Conservation (phyloP, 2,797 vertebrate genomes). For the Notolepis coatsorum region DNA sequence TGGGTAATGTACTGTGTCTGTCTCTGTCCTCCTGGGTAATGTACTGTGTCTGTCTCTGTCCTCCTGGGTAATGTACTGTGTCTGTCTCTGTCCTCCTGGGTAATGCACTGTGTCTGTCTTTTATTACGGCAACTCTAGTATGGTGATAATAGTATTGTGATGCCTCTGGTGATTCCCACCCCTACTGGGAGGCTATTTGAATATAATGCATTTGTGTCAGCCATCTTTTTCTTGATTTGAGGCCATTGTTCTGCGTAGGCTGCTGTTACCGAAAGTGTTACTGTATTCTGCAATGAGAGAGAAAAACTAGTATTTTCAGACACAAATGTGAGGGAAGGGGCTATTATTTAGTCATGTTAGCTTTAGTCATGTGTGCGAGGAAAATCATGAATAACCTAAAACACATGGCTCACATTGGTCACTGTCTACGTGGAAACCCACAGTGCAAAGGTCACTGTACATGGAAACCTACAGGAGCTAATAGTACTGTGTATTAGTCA, state of each 20-base stretch:
- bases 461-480: no score
- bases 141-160: no score
- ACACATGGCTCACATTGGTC: constrained; percentile 11
- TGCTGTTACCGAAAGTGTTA: not conserved
- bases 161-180: no score
- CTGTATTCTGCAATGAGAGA: constrained; percentile 3
- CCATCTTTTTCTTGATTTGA: constrained; percentile 14
- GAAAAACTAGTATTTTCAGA: constrained; percentile 1
- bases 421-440: constrained; percentile 40
- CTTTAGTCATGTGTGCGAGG: not conserved
- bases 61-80: no score
- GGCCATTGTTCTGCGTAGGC: constrained; percentile 22
- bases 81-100: no score
- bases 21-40: no score
- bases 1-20: no score
- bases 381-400: constrained; percentile 16
- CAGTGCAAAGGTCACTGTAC: no score
- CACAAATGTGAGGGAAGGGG: not conserved
- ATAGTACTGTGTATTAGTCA: constrained; percentile 43
- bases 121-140: no score
- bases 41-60: no score
- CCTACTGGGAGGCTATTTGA: no score
- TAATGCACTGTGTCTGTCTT: no score
- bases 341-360: not conserved
- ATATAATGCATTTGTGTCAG: not conserved